phyloP scores from a whole-genome alignment of 2,113 vertebrate species.

The Tachuris rubrigastra region DNA sequence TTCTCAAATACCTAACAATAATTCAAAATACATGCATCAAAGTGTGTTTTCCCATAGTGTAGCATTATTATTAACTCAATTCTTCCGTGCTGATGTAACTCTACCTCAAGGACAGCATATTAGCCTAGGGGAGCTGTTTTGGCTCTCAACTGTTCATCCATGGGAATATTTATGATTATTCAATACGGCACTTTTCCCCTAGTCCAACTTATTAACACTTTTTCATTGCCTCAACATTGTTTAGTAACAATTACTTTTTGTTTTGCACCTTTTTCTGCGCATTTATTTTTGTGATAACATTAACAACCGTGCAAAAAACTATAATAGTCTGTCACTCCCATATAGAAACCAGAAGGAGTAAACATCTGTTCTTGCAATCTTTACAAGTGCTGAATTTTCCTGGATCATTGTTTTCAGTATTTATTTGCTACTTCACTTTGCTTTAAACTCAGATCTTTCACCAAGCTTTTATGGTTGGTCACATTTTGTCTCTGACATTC shows the following conservation, averaged over 20 bases:
- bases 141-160: neutral
- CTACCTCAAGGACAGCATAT: neutral
- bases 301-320: neutral
- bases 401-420: neutral
- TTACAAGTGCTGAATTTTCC: neutral
- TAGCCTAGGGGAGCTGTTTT: neutral
- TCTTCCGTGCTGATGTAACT: neutral
- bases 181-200: neutral
- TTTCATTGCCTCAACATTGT: neutral
- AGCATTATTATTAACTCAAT: neutral
- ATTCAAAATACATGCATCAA: neutral
- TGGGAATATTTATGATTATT: neutral
- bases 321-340: neutral
- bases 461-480: neutral
- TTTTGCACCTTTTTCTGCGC: neutral
- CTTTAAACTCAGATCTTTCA: neutral
- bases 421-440: neutral
- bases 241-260: neutral
- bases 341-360: neutral
- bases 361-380: neutral
- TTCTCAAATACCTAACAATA: neutral
- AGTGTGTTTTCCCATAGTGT: neutral
- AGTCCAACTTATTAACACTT: neutral
- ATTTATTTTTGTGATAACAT: neutral
- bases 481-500: neutral